phyloP scores from a whole-genome alignment of 2,888 invertebrate genomes.

The Volucella inanis region DNA sequence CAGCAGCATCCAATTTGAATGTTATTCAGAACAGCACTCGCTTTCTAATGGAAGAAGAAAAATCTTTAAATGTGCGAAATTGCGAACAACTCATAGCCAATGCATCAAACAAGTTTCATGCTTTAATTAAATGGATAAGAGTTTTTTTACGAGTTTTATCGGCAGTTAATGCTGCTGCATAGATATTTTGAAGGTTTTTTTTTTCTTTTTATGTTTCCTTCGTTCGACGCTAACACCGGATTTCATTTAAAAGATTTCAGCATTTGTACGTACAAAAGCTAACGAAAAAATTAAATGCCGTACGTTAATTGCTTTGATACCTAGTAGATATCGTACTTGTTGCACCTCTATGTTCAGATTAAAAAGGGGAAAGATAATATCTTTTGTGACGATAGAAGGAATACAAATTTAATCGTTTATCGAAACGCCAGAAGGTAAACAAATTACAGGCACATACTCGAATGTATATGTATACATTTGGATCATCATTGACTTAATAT shows the following conservation, averaged over 20 bases:
- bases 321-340: conserved; percentile 8
- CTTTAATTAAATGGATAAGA: conserved; percentile 8
- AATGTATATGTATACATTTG: no score
- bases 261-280: no score
- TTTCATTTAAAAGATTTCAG: neutral
- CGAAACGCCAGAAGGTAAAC: no score
- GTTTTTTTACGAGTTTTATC: neutral
- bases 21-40: neutral
- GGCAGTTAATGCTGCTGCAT: neutral
- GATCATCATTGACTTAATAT: no score
- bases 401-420: no score
- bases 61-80: neutral
- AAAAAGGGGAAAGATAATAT: neutral
- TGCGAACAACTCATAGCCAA: conserved; percentile 8
- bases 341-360: neutral
- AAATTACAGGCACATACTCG: no score
- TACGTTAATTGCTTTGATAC: neutral
- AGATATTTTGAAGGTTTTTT: conserved; percentile 1
- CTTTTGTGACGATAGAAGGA: neutral
- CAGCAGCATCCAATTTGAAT: neutral
- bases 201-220: neutral
- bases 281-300: neutral
- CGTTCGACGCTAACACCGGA: neutral
- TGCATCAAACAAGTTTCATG: conserved; percentile 30
- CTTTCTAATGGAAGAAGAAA: neutral